Evolutionary conservation across 2,888 invertebrate genomes (phyloP), one percentile per base, ranked within the genome.

Genomic region (Byasa hedistus): DNA sequence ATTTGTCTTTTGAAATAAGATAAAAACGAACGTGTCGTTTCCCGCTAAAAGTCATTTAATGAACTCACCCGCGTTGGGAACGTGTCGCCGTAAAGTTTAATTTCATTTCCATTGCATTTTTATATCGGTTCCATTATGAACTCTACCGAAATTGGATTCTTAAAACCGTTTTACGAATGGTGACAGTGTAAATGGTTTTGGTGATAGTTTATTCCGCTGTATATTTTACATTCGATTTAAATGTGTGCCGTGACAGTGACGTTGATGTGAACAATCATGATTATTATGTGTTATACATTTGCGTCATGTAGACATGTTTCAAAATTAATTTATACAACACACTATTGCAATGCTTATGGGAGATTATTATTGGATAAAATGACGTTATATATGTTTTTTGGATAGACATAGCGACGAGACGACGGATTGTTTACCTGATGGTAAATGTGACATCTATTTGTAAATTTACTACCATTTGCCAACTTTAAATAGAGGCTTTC

Each of bases 31-130:
- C 19, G 55, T 19, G 17, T 57, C 52, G 62, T 59, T 62, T 66
- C 66, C 63, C 62, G 62, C 62, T 58, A 63, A 67, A 63, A 63
- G 59, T 17, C 15, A n/a, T 59, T 58, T 54, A 44, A 65, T 23
- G 58, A 55, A 65, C 65, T 58, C 51, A 48, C 44, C 22, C 22
- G 55, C 56, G 55, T 66, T 56, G 63, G 60, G 36, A 67, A 56
- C 56, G 55, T 51, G 51, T 67, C 58, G 56, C n/a, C 59, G 32
- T 67, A 67, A 67, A 67, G 3, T 22, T 62, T 59, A 36, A 63
- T 60, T 56, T 63, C 21, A 61, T 54, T 61, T 61, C 66, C 39
- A 52, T 39, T 19, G 36, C 39, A 22, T 63, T 67, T 67, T 63
- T 59, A 63, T 63, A 55, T 55, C 36, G n/a, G 58, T 48, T 63